phyloP scores from a whole-genome alignment of 64 coral and sea anemone species.

The Anthopleura sola region DNA sequence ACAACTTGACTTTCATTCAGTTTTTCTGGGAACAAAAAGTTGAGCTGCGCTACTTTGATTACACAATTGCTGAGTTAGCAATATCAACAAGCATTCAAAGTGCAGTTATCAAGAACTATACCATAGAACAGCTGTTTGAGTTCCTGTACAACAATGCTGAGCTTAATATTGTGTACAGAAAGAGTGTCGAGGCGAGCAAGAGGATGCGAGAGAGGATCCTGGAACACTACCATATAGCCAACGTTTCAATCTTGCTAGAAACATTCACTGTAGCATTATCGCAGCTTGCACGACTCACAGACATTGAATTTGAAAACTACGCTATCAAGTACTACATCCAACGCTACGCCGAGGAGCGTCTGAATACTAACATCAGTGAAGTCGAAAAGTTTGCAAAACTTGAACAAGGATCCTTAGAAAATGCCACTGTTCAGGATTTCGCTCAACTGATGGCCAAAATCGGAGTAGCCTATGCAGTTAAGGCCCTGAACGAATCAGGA shows the following conservation, averaged over 20 bases:
- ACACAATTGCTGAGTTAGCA: not conserved
- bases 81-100: not conserved
- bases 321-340: not conserved
- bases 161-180: not conserved
- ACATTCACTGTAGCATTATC: not conserved
- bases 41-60: not conserved
- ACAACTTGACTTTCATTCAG: not conserved
- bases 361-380: not conserved
- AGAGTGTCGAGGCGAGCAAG: not conserved
- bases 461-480: not conserved
- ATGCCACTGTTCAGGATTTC: not conserved
- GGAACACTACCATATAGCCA: not conserved
- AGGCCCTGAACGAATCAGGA: not conserved
- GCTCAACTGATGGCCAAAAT: not conserved
- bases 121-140: not conserved
- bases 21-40: not conserved
- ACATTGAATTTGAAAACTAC: not conserved
- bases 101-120: slow-evolving; percentile 5
- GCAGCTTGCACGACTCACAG: not conserved
- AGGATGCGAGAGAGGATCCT: not conserved
- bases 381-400: not conserved
- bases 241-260: not conserved
- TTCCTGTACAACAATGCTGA: not conserved
- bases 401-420: not conserved
- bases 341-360: not conserved